phyloP scores from a whole-genome alignment of 1,140 invertebrate species.

The Apis dorsata region DNA sequence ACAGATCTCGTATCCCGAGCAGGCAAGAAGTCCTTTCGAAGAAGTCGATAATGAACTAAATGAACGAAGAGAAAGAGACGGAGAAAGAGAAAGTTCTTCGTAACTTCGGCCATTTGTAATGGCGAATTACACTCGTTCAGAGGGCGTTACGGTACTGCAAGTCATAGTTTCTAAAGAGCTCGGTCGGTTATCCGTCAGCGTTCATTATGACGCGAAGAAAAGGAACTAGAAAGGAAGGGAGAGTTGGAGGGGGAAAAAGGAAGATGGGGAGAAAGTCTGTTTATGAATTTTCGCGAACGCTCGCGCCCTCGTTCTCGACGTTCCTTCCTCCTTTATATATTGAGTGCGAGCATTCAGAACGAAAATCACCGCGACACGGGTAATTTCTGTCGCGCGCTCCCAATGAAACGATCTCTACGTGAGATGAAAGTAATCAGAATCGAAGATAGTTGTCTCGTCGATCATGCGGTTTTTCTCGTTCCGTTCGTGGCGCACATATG shows the following conservation, averaged over 20 bases:
- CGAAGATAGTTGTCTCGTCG: constrained; percentile 10
- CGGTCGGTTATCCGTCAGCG: constrained; percentile 56
- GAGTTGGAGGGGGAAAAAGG: not conserved
- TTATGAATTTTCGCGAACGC: constrained; percentile 72
- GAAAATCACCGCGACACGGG: constrained; percentile 44
- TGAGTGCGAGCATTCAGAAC: constrained; percentile 47
- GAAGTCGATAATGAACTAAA: constrained; percentile 69
- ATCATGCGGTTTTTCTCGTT: constrained; percentile 35
- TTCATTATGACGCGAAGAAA: constrained; percentile 67
- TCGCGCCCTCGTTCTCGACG: constrained; percentile 52
- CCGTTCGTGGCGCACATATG: not conserved
- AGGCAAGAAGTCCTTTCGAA: constrained; percentile 50
- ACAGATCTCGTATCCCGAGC: constrained; percentile 3
- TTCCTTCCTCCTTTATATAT: constrained; percentile 53
- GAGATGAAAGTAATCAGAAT: constrained; percentile 63
- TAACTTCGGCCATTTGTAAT: constrained; percentile 76
- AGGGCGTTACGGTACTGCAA: constrained; percentile 69
- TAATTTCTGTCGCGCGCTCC: constrained; percentile 63
- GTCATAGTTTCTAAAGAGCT: constrained; percentile 73
- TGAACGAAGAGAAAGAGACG: not conserved
- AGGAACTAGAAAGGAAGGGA: constrained; percentile 8
- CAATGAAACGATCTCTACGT: constrained; percentile 63
- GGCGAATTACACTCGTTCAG: constrained; percentile 70
- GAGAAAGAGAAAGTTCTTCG: constrained; percentile 54
- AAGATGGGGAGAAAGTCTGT: constrained; percentile 48